phyloP scores from a whole-genome alignment of 2,888 invertebrate genomes.

The Idaea dimidiata region DNA sequence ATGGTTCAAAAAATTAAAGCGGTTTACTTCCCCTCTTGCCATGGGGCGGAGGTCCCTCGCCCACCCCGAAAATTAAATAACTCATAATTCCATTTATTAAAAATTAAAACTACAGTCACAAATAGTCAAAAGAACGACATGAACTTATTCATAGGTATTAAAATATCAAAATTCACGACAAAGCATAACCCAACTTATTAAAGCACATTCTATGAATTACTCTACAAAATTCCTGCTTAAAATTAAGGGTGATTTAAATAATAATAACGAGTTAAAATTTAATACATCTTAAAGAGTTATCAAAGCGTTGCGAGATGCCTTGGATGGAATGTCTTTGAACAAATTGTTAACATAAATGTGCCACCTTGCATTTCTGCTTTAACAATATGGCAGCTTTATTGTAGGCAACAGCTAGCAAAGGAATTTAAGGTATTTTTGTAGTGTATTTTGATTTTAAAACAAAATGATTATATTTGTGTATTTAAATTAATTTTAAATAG shows the following conservation, averaged over 20 bases:
- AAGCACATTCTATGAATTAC: slow-evolving; percentile 15
- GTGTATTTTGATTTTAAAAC: no score
- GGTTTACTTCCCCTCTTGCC: no score
- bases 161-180: neutral
- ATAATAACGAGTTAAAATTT: slow-evolving; percentile 33
- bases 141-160: no score
- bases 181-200: slow-evolving; percentile 5
- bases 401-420: slow-evolving; percentile 41
- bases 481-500: no score
- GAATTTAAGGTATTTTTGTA: neutral
- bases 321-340: slow-evolving; percentile 67
- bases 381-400: slow-evolving; percentile 36
- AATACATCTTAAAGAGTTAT: slow-evolving; percentile 65
- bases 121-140: no score
- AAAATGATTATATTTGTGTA: no score
- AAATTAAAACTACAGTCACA: no score
- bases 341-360: slow-evolving; percentile 60
- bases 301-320: slow-evolving; percentile 58
- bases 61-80: no score
- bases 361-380: slow-evolving; percentile 53
- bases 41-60: no score
- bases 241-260: slow-evolving; percentile 9
- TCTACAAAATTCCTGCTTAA: slow-evolving; percentile 8
- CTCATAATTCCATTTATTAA: no score
- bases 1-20: no score